phyloP scores from a whole-genome alignment of 2,888 invertebrate genomes.

The Colostygia pectinataria region DNA sequence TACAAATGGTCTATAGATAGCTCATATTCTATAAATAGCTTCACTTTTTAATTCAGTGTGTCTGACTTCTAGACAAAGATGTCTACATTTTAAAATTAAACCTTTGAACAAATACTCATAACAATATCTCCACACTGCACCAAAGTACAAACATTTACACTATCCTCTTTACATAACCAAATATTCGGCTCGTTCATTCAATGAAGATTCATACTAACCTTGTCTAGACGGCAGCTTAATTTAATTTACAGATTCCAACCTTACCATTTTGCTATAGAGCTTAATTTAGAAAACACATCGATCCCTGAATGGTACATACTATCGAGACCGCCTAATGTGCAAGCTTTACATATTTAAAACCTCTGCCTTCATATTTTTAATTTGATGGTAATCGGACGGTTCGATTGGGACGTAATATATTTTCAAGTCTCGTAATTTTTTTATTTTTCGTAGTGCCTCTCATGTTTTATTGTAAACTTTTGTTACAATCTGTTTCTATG shows the following conservation, averaged over 20 bases:
- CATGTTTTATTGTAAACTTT: too few relatives aligned
- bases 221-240: slow-evolving; percentile 54
- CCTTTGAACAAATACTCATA: slow-evolving; percentile 20
- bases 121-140: slow-evolving; percentile 17
- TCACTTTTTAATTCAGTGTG: not conserved
- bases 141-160: slow-evolving; percentile 43
- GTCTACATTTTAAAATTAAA: too few relatives aligned
- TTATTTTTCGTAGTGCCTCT: too few relatives aligned
- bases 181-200: slow-evolving; percentile 63
- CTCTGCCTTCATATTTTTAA: slow-evolving; percentile 46
- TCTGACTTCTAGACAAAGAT: too few relatives aligned
- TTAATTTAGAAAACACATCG: not conserved
- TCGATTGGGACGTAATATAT: slow-evolving; percentile 21
- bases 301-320: slow-evolving; percentile 7
- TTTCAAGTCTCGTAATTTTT: not conserved
- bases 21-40: too few relatives aligned
- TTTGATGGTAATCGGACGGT: slow-evolving; percentile 36
- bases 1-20: too few relatives aligned
- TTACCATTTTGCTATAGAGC: not conserved
- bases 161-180: slow-evolving; percentile 72
- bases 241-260: slow-evolving; percentile 2
- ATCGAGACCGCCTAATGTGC: slow-evolving; percentile 49
- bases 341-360: slow-evolving; percentile 57
- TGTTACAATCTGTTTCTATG: too few relatives aligned
- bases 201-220: slow-evolving; percentile 55